Evolutionary conservation across 2,113 vertebrate genomes (phyloP), one percentile per base, ranked within the genome.

Genomic region (Dicentrarchus labrax): DNA sequence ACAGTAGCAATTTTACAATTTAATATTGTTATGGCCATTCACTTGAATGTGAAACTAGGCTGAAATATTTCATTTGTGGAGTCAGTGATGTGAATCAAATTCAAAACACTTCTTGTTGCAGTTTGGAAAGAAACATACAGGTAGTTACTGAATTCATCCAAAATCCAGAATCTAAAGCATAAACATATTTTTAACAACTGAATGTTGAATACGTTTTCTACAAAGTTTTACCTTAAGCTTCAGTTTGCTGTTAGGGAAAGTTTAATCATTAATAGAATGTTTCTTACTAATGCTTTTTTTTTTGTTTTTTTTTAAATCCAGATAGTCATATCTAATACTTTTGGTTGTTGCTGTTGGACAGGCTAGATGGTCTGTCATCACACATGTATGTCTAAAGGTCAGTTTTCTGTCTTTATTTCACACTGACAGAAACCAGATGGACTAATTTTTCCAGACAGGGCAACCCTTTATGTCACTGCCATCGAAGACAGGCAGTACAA

Each of bases 401-500:
- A 30, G 15, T 54, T 8, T 17, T 6, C 9, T 5, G 38, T 47
- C 6, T 5, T 21, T 48, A 41, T 21, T 7, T 59, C 11, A 30
- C 12, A 16, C 61, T 21, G 0, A 65, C 79, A 98, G 97, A 97
- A 96, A 9, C 97, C 97, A 0, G 97, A 97, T 30, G 97, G 97
- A 3, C 95, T 98, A 54, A 98, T 98, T 74, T 98, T 98, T 82
- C 97, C 97, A 0, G 97, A 98, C 90, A 95, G 97, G 70, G 97
- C 97, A 13, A 97, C 97, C 0, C 94, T 98, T 38, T 98, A 98
- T 0, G 95, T 98, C 86, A 98, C 97, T 0, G 97, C 97, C 62
- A 98, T 98, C 0, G 97, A 98, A 89, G 97, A 98, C 88, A 76
- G 97, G 60, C 97, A 98, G 87, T 98, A 98, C 93, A 98, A 98